Evolutionary conservation across 2,888 invertebrate species (phyloP).

Genomic region (Phania funesta): DNA sequence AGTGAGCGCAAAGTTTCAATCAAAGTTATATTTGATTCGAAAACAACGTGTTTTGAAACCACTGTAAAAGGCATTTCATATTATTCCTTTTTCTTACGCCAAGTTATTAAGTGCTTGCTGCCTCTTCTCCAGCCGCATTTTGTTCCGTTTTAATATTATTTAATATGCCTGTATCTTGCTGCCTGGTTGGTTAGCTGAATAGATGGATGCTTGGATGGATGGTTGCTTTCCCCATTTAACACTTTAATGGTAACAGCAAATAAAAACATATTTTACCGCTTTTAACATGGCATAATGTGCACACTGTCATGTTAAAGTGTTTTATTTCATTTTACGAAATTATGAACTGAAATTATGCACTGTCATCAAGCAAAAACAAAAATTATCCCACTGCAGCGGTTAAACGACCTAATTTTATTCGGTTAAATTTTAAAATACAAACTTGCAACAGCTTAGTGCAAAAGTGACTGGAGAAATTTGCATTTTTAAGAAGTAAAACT

Average conservation of each 20-base stretch:
- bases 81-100: background rate
- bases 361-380: conserved; percentile 43
- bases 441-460: background rate
- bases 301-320: conserved; percentile 49
- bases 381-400: conserved; percentile 26
- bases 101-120: background rate
- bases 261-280: conserved; percentile 33
- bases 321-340: conserved; percentile 33
- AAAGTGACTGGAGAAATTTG: conserved; percentile 3
- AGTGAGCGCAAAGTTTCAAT: no score
- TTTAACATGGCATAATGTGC: conserved; percentile 40
- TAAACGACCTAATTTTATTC: conserved; percentile 32
- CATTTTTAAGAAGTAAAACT: background rate
- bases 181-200: conserved; percentile 3
- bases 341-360: conserved; percentile 46
- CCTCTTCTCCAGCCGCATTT: conserved; percentile 24
- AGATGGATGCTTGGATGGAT: no score
- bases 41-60: background rate
- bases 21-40: no score
- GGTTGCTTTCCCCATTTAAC: conserved; percentile 44
- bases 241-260: conserved; percentile 36
- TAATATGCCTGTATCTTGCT: conserved; percentile 18
- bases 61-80: background rate
- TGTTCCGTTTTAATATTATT: conserved; percentile 30
- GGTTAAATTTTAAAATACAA: conserved; percentile 9